phyloP scores from a whole-genome alignment of 2,888 invertebrate species.

The Ornithoptera alexandrae region DNA sequence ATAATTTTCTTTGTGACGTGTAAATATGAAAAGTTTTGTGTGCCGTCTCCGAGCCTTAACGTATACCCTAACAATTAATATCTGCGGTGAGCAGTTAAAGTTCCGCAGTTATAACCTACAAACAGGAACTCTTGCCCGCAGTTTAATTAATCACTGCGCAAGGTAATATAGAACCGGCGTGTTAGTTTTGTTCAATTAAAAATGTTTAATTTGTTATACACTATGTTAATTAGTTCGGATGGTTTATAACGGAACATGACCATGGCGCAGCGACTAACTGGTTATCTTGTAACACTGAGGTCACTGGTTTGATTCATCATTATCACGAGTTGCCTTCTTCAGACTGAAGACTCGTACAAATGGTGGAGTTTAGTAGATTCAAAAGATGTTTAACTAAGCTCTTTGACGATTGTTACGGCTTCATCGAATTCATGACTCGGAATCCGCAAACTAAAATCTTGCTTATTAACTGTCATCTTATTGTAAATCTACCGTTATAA shows the following conservation, averaged over 20 bases:
- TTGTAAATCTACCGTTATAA: too few species aligned
- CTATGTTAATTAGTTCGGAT: not conserved
- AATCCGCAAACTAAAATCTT: too few species aligned
- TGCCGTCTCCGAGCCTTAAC: not conserved
- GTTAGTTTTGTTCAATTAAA: conserved; percentile 5
- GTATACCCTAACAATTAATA: conserved; percentile 4
- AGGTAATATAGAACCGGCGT: not conserved
- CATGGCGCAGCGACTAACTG: too few species aligned
- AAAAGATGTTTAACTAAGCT: too few species aligned
- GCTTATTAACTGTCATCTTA: too few species aligned
- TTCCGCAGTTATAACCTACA: conserved; percentile 10
- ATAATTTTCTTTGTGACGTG: not conserved
- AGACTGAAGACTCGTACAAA: too few species aligned
- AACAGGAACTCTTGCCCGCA: conserved; percentile 5
- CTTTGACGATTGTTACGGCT: too few species aligned
- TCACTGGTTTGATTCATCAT: too few species aligned
- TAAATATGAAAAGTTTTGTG: conserved; percentile 33
- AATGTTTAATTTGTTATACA: not conserved
- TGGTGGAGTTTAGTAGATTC: too few species aligned
- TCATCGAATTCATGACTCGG: too few species aligned
- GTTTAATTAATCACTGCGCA: conserved; percentile 22
- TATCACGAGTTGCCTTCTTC: too few species aligned
- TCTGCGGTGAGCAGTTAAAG: conserved; percentile 13
- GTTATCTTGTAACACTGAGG: too few species aligned
- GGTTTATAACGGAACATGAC: not conserved